Percentiles rank a stretch among this genome's conserved stretches.
Conservation (phyloP, 2,888 invertebrate genomes). For the Lasioglossum marginatum region DNA sequence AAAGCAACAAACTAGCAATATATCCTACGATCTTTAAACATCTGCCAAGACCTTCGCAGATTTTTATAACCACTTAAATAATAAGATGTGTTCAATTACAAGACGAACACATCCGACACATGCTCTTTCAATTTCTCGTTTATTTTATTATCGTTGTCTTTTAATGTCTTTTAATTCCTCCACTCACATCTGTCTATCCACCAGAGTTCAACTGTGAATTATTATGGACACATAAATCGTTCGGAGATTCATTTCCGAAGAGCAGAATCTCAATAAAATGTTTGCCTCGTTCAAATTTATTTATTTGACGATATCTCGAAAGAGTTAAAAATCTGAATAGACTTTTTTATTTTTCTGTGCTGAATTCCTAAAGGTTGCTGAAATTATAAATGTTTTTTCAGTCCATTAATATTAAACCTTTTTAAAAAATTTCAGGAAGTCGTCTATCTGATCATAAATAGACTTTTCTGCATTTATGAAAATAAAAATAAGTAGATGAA, state of each 20-base stretch:
- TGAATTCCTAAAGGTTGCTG: too few species aligned
- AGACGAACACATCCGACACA: background rate
- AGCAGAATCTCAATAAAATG: background rate
- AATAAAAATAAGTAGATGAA: background rate
- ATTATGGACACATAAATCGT: background rate
- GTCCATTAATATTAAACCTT: background rate
- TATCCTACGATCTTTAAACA: background rate
- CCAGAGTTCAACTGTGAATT: background rate
- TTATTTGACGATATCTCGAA: background rate
- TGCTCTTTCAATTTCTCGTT: background rate
- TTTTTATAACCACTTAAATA: background rate
- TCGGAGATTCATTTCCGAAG: background rate
- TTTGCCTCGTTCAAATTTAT: background rate
- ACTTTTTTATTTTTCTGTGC: background rate
- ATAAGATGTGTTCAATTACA: background rate
- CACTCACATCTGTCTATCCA: background rate
- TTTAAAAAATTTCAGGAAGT: background rate
- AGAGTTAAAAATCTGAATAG: background rate
- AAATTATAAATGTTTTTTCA: too few species aligned
- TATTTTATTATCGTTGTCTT: too few species aligned
- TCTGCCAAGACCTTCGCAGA: background rate
- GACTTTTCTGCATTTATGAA: too few species aligned
- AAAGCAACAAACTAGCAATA: background rate
- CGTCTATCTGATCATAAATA: background rate
- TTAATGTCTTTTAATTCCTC: background rate